phyloP scores from a whole-genome alignment of 2,797 vertebrate genomes.

The Botia kubotai region DNA sequence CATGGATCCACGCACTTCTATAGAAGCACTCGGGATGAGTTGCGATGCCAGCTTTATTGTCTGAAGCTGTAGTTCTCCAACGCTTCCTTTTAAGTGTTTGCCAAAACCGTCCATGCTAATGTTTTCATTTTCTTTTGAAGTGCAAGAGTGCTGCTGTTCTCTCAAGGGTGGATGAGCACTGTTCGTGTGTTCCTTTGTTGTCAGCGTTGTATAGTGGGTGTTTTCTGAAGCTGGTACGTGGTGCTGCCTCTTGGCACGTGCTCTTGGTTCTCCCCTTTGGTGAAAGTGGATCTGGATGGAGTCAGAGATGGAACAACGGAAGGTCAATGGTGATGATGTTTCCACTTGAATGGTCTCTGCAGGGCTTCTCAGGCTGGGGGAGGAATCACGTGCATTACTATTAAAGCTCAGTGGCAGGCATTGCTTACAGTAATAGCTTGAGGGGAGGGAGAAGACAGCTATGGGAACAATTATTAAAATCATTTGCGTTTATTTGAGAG shows the following conservation, averaged over 20 bases:
- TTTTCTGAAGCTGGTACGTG: constrained; percentile 57
- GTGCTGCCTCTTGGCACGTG: constrained; percentile 65
- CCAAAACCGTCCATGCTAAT: constrained; percentile 39
- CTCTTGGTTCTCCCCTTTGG: constrained; percentile 59
- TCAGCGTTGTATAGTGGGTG: constrained; percentile 62
- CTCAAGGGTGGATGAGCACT: constrained; percentile 14
- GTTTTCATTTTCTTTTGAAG: constrained; percentile 41
- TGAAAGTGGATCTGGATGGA: constrained; percentile 70
- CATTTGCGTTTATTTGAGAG: too few species aligned
- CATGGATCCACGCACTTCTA: not conserved
- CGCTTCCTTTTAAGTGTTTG: constrained; percentile 28
- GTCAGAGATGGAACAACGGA: constrained; percentile 55
- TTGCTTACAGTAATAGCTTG: not conserved
- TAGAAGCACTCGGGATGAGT: not conserved
- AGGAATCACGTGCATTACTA: not conserved
- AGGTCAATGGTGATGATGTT: constrained; percentile 67
- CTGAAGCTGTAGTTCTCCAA: constrained; percentile 12
- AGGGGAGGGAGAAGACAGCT: not conserved
- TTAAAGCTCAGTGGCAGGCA: not conserved
- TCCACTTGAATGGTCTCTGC: constrained; percentile 57
- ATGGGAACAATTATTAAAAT: too few species aligned
- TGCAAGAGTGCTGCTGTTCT: constrained; percentile 19
- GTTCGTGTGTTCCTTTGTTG: constrained; percentile 61
- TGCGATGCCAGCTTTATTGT: constrained; percentile 25
- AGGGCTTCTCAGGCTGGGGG: constrained; percentile 28